Base-by-base conservation (phyloP, 2,113 vertebrate species). In the Phyllostomus hastatus region DNA sequence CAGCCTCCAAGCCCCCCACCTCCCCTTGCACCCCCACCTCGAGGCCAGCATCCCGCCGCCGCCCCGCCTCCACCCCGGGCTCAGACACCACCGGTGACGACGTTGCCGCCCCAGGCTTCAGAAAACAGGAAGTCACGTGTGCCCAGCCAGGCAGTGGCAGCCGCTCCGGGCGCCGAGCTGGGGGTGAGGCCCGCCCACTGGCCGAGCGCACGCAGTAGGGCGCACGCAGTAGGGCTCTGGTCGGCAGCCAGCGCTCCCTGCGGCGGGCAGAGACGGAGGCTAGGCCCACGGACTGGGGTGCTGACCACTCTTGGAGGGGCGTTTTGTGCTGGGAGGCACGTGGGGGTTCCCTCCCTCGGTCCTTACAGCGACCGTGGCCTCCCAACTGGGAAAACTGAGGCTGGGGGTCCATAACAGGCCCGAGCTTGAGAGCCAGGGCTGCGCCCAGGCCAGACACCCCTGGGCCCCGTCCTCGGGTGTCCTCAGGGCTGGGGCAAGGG, bases 41-140 rank as follows among this genome's bases (percentile, higher is more conserved):
- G 43, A 57, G 50, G 46, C n/a, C 67, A 8, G 22, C 15, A 57
- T 73, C 73, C 50, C 59, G 28, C 70, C 26, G 9, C 41, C 10
- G 26, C 46, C 50, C 66, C 24, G 16, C 57, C 73, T 66, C 57
- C 24, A 48, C 75, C 88, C 33, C 11, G 52, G 54, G 46, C 66
- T 70, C 70, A 88, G 75, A 28, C 12, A 26, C 52, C 66, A 61
- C n/a, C 24, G 48, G 61, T 0, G 35, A 69, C 41, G 87, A 54
- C 66, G 89, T 1, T 46, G 70, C 67, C 75, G 31, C 48, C 28
- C 38, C 22, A 90, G 70, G 80, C 87, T 28, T 28, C 59, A 97
- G 94, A 97, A 97, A 98, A 98, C 97, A 98, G 97, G 97, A 97
- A 97, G 90, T 95, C 94, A 76, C 7, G 1, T 94, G 96, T 50